These are phyloP conservation scores for Encarsia formosa DNA, from an alignment of 2,888 invertebrate genomes.

Conservation along the genomic window DNA sequence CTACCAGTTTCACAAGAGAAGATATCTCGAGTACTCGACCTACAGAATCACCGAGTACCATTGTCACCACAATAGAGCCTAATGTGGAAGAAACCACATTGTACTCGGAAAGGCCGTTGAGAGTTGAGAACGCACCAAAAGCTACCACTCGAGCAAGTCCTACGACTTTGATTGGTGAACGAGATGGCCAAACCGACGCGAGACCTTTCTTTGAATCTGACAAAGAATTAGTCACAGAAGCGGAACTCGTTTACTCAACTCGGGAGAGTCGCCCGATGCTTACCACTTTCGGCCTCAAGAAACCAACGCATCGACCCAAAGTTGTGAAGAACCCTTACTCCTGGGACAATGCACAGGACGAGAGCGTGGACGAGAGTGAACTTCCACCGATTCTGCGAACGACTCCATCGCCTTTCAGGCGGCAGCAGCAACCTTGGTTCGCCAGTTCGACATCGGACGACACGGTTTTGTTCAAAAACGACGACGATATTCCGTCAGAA, in stretches of 20 bases:
- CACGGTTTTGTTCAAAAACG: constrained; percentile 10
- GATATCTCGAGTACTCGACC: constrained; percentile 1
- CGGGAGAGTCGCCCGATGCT: constrained; percentile 13
- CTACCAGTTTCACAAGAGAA: neutral
- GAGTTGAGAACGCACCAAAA: neutral
- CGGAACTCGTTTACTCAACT: constrained; percentile 31
- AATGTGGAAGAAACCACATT: constrained; percentile 8
- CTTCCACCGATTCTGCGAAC: neutral
- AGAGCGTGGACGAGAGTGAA: neutral
- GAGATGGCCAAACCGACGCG: constrained; percentile 3
- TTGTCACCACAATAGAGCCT: constrained; percentile 1
- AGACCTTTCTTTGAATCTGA: constrained; percentile 25
- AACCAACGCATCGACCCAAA: neutral
- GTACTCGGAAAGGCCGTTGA: neutral
- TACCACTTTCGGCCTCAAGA: neutral
- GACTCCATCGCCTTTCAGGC: neutral
- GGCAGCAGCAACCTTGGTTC: neutral
- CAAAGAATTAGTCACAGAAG: constrained; percentile 25
- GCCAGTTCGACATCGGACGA: constrained; percentile 3
- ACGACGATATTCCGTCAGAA: constrained; percentile 7
- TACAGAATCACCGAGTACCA: constrained; percentile 16
- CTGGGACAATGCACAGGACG: neutral
- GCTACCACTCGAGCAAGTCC: constrained; percentile 6
- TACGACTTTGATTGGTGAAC: too few relatives aligned
- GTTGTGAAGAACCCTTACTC: constrained; percentile 1